phyloP scores from a whole-genome alignment of 2,797 vertebrate genomes.

The Philypnodon macrostomus region DNA sequence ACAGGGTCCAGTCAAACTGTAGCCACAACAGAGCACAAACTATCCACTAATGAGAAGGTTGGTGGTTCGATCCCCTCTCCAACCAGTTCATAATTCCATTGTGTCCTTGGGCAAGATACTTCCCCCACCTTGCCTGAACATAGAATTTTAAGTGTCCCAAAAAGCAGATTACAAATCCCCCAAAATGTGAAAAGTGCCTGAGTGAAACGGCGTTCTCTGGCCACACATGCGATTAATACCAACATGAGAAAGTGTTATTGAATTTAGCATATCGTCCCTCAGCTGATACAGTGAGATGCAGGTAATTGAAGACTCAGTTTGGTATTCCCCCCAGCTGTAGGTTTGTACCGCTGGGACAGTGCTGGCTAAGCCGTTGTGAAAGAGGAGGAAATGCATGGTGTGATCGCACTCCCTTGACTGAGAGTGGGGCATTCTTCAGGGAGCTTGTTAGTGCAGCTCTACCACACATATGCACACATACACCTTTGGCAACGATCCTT shows the following conservation, averaged over 20 bases:
- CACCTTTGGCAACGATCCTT: neutral
- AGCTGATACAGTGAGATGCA: slow-evolving; percentile 52
- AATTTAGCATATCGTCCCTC: slow-evolving; percentile 62
- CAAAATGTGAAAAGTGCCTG: no score
- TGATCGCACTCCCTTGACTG: slow-evolving; percentile 46
- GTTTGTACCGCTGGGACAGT: slow-evolving; percentile 42
- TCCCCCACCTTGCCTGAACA: no score
- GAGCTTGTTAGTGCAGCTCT: slow-evolving; percentile 69
- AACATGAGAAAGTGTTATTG: slow-evolving; percentile 53
- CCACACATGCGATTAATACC: slow-evolving; percentile 5
- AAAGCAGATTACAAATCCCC: no score
- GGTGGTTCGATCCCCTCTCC: no score
- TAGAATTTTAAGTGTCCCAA: no score
- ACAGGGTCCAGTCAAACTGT: no score
- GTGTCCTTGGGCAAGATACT: no score
- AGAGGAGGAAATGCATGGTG: slow-evolving; percentile 42
- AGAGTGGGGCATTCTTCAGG: slow-evolving; percentile 49
- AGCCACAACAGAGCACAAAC: no score
- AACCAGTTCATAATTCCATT: no score
- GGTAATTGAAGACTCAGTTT: slow-evolving; percentile 65
- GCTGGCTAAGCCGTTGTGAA: slow-evolving; percentile 50
- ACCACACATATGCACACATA: slow-evolving; percentile 16
- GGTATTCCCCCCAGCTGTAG: slow-evolving; percentile 37
- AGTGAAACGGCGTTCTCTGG: no score
- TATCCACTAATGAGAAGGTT: no score